Evolutionary conservation across 2,797 vertebrate genomes (phyloP), one percentile per base, ranked within the genome.

Genomic region (Malacoctenus gilli): DNA sequence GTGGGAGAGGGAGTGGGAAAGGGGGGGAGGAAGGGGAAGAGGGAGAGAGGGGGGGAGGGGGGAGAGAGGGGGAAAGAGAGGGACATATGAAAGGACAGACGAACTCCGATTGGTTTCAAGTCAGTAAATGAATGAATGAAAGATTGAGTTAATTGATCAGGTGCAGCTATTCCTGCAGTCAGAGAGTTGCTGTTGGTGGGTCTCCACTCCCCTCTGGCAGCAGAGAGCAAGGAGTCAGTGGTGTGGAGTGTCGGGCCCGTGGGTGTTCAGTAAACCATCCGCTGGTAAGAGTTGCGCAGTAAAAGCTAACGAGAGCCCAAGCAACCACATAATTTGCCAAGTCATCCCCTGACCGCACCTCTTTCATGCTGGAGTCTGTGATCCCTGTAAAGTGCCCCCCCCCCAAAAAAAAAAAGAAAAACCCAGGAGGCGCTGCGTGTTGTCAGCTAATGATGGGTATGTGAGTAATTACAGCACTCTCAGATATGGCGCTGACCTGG

Each of bases 241-340:
- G 25, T 28, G 9, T 28, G 25, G 9, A 28, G 25, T 2, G 2
- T 40, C 12, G 12, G 36, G 58, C 51, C 25, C 8, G 53, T 79
- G 76, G 78, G 74, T 85, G 75, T 68, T 54, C 71, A 51, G 28
- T 35, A 49, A 68, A 63, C 53, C 42, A 61, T 70, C 35, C 54
- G 19, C 37, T 43, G 39, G 54, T 60, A 65, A 76, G 71, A 76
- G 61, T 64, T 77, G 31, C 60, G 56, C 34, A 32, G 57, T 74
- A 31, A 54, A 76, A 69, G 40, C 70, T 66, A 69, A 67, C 60
- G 69, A 59, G 44, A 44, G 39, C 47, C 46, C 43, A 21, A 51
- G 71, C 47, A 56, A 61, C 75, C 68, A 56, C 59, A 67, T 71
- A 5, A 62, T 68, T 65, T 68, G 32, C 68, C 43, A 44, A 50